phyloP scores from a whole-genome alignment of 2,888 invertebrate species.

The Pyrochroa serraticornis region DNA sequence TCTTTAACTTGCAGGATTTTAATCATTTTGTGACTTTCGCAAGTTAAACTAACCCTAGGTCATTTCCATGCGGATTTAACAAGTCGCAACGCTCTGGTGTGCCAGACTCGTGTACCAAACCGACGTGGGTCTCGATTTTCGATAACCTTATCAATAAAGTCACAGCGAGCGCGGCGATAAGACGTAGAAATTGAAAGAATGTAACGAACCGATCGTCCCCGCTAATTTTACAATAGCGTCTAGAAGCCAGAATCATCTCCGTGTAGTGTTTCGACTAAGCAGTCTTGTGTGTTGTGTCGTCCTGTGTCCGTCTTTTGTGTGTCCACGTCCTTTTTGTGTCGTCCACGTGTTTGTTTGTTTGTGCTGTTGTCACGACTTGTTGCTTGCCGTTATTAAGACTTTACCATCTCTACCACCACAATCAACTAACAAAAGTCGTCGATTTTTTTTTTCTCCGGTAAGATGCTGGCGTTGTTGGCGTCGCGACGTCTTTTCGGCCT shows the following conservation, averaged over 20 bases:
- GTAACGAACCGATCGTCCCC: constrained; percentile 12
- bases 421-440: no score
- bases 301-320: constrained; percentile 15
- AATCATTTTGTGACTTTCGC: no score
- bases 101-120: constrained; percentile 6
- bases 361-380: not conserved
- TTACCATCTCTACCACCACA: no score
- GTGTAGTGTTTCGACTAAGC: constrained; percentile 2
- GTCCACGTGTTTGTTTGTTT: no score
- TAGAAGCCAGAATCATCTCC: not conserved
- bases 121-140: constrained; percentile 23
- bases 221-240: constrained; percentile 13
- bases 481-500: no score
- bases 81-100: no score
- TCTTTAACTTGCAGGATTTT: no score
- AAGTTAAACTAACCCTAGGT: no score
- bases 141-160: constrained; percentile 24
- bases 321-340: constrained; percentile 11
- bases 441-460: no score
- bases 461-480: no score
- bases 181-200: constrained; percentile 13
- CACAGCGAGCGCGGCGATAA: constrained; percentile 14
- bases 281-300: constrained; percentile 7
- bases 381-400: constrained; percentile 3
- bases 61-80: no score